phyloP scores from a whole-genome alignment of 2,888 invertebrate genomes.

The Polydrusus pterygomalis region DNA sequence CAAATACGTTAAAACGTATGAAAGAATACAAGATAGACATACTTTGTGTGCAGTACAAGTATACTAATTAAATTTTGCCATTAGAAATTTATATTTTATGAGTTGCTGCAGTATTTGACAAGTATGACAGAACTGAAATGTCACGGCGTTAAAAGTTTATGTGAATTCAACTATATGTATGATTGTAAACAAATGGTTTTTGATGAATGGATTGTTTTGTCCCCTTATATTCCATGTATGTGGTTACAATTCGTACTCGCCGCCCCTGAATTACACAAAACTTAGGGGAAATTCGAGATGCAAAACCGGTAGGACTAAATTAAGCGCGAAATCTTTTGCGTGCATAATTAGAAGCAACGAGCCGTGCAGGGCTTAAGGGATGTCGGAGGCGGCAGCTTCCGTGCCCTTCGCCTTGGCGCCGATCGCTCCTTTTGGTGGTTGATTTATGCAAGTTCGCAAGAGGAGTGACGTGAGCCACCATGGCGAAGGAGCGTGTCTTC shows the following conservation, averaged over 20 bases:
- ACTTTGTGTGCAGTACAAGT: too few relatives aligned
- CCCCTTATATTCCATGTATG: background rate
- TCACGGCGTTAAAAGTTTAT: too few relatives aligned
- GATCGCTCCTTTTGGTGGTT: slow-evolving; percentile 66
- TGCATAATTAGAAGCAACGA: slow-evolving; percentile 73
- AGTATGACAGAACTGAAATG: too few relatives aligned
- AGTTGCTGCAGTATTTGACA: too few relatives aligned
- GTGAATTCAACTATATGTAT: too few relatives aligned
- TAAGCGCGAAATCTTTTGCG: slow-evolving; percentile 73
- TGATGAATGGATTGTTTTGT: too few relatives aligned
- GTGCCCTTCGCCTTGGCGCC: slow-evolving; percentile 59
- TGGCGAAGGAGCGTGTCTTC: slow-evolving; percentile 45
- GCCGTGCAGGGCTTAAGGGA: slow-evolving; percentile 68
- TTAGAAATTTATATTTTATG: too few relatives aligned
- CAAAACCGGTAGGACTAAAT: slow-evolving; percentile 71
- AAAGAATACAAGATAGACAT: too few relatives aligned
- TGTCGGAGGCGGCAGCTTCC: slow-evolving; percentile 46
- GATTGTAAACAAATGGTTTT: too few relatives aligned
- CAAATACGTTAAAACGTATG: too few relatives aligned
- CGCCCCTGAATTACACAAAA: slow-evolving; percentile 26
- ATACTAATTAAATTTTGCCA: too few relatives aligned
- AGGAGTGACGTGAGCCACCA: slow-evolving; percentile 52
- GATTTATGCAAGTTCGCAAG: slow-evolving; percentile 69
- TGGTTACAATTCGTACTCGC: background rate
- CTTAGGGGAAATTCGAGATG: slow-evolving; percentile 64